Conservation (phyloP, 2,113 vertebrate species). For the Phalacrocorax pelagicus region DNA sequence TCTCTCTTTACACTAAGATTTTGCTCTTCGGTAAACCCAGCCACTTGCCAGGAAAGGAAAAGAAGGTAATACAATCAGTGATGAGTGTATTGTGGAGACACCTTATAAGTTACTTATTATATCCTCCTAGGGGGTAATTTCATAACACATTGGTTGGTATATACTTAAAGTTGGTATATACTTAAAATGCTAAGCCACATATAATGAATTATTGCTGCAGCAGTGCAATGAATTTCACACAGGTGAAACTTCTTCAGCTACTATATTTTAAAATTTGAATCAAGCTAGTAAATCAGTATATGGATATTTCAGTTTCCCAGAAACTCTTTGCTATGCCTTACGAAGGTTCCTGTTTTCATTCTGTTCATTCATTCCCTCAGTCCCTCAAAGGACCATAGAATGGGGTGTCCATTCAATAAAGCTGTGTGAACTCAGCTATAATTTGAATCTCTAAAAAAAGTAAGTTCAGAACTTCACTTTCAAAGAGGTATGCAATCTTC, state of each 20-base stretch:
- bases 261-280: not conserved
- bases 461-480: not conserved
- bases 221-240: not conserved
- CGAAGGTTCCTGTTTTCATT: not conserved
- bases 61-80: not conserved
- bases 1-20: not conserved
- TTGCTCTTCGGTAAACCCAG: not conserved
- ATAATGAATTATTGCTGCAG: not conserved
- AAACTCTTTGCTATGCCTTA: not conserved
- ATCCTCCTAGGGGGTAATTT: not conserved
- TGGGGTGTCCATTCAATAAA: not conserved
- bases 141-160: not conserved
- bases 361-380: not conserved
- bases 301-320: not conserved
- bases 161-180: not conserved
- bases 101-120: not conserved
- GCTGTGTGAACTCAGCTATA: not conserved
- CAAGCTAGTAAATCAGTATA: not conserved
- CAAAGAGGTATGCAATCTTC: not conserved
- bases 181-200: not conserved
- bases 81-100: not conserved
- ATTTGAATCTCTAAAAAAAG: not conserved
- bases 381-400: not conserved
- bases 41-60: not conserved
- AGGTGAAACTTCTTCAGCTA: not conserved